Percentiles rank a stretch among this genome's conserved stretches.
Conservation (phyloP, 2,888 invertebrate genomes). For the Yponomeuta sedellus region DNA sequence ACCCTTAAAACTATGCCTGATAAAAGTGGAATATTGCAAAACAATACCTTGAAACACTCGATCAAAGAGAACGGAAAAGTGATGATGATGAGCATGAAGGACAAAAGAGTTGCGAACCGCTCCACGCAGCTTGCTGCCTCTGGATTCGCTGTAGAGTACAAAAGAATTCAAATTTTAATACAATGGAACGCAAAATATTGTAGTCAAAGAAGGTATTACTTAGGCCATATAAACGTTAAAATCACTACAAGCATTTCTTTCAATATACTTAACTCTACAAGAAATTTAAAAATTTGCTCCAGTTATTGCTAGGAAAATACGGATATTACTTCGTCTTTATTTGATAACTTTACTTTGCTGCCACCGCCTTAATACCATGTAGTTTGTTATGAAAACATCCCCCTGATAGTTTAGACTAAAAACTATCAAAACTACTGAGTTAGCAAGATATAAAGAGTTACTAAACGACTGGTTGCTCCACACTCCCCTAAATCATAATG, state of each 20-base stretch:
- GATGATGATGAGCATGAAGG: constrained; percentile 82
- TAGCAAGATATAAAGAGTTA: not conserved
- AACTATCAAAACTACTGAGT: not conserved
- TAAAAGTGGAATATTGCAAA: not conserved
- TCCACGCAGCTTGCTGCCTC: constrained; percentile 84
- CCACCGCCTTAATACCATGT: too few relatives aligned
- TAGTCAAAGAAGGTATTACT: not conserved
- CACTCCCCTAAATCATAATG: constrained; percentile 11
- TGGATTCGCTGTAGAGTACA: constrained; percentile 76
- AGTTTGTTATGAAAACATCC: too few relatives aligned
- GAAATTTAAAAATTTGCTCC: too few relatives aligned
- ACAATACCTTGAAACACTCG: constrained; percentile 86
- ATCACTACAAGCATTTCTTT: too few relatives aligned
- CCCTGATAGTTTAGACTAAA: too few relatives aligned
- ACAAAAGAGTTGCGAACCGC: constrained; percentile 82
- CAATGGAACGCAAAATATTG: not conserved
- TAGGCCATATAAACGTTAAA: too few relatives aligned
- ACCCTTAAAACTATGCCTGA: not conserved
- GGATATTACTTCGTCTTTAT: too few relatives aligned
- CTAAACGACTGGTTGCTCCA: not conserved
- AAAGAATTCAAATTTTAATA: constrained; percentile 24
- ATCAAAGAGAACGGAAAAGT: constrained; percentile 90
- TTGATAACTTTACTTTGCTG: too few relatives aligned
- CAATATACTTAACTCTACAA: too few relatives aligned
- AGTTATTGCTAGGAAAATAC: too few relatives aligned